Percentiles rank a stretch among this genome's conserved stretches.
Evolutionary conservation across 2,888 invertebrate species (phyloP).

Genomic region (Phania funesta): DNA sequence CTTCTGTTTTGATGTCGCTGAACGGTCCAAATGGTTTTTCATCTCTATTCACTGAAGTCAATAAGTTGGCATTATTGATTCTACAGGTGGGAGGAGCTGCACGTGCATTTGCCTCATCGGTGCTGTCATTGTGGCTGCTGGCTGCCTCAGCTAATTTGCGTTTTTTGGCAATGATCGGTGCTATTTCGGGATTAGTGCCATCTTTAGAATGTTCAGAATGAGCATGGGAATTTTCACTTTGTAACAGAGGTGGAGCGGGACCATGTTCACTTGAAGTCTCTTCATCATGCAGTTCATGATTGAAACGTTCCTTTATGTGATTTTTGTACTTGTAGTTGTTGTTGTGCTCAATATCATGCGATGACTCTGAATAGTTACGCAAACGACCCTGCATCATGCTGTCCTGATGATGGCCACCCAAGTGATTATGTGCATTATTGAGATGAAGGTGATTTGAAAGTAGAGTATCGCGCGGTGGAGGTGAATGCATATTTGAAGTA

Average conservation of each 20-base stretch:
- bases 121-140: slow-evolving; percentile 45
- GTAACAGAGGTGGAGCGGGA: slow-evolving; percentile 74
- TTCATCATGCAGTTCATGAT: slow-evolving; percentile 81
- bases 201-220: slow-evolving; percentile 79
- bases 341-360: slow-evolving; percentile 80
- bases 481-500: slow-evolving; percentile 78
- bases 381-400: slow-evolving; percentile 76
- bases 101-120: slow-evolving; percentile 63
- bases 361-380: slow-evolving; percentile 80
- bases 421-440: slow-evolving; percentile 70
- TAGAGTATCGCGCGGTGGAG: slow-evolving; percentile 74
- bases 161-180: slow-evolving; percentile 78
- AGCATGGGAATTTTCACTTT: slow-evolving; percentile 77
- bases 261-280: slow-evolving; percentile 80
- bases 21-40: slow-evolving; percentile 75
- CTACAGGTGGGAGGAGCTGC: slow-evolving; percentile 65
- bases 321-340: slow-evolving; percentile 95
- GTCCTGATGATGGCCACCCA: slow-evolving; percentile 74
- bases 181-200: slow-evolving; percentile 78
- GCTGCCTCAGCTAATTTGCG: slow-evolving; percentile 76
- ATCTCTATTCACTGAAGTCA: slow-evolving; percentile 66
- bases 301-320: slow-evolving; percentile 94
- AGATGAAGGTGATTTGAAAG: slow-evolving; percentile 71
- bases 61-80: slow-evolving; percentile 47
- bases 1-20: slow-evolving; percentile 77